Evolutionary conservation across 2,113 vertebrate species (phyloP), one percentile per base, ranked within the genome.

Genomic region (Thermophis baileyi): DNA sequence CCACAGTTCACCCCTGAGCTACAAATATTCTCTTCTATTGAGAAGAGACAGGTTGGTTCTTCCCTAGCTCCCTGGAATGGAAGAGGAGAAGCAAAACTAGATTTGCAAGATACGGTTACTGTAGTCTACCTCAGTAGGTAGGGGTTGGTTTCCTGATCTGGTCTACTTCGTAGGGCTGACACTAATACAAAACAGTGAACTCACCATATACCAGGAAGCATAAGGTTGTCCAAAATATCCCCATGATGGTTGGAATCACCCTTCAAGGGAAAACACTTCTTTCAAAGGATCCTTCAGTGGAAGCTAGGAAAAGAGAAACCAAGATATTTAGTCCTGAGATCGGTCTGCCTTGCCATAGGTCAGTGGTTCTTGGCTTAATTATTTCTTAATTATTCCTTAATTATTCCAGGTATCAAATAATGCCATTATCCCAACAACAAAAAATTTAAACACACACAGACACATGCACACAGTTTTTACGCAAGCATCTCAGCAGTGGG

Each of bases 141-240:
- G 35, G 69, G 7, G 35, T 44, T 40, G 18, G 74, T 44, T 81
- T 81, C 35, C 6, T 44, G 35, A 81, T 81, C 74, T 1, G 35
- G 7, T 81, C 74, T 44, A 22, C 74, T 44, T 20, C 3, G 2
- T 22, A 22, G n/a, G 35, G 18, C 7, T 81, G 35, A 81, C 4
- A 1, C 1, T 7, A 22, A 46, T 49, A 53, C 53, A 25, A 25
- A 90, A 49, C 14, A 88, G 93, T 85, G 86, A 89, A 57, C 91
- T 88, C 94, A 97, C 97, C 96, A 94, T 95, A 95, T 63, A 96
- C 63, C 55, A 97, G 69, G 22, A 97, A 90, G 92, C 95, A 94
- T 50, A 93, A 90, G 40, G 96, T 92, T 63, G 96, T 94, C 95
- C 95, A 96, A 46, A 96, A 91, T 18, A 93, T 60, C 69, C 89